phyloP scores from a whole-genome alignment of 2,888 invertebrate species.

The Xiphydria camelus region DNA sequence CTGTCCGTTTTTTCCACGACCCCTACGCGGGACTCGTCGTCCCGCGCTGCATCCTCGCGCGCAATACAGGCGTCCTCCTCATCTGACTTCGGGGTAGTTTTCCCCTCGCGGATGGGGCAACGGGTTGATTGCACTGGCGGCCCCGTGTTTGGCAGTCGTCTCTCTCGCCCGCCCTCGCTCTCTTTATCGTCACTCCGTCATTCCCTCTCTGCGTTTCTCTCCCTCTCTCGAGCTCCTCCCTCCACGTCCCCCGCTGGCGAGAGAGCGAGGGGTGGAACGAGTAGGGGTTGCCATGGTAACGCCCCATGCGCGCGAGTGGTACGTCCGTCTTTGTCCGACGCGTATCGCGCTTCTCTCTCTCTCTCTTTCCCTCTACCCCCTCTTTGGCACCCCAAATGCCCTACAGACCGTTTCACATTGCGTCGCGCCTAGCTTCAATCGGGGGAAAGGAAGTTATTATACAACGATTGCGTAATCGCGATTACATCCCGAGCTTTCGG shows the following conservation, averaged over 20 bases:
- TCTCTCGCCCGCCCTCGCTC: conserved; percentile 15
- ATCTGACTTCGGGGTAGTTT: conserved; percentile 51
- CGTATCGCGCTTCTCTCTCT: conserved; percentile 24
- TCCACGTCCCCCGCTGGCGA: conserved; percentile 25
- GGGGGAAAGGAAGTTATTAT: no score
- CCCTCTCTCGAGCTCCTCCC: conserved; percentile 15
- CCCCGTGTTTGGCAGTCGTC: conserved; percentile 38
- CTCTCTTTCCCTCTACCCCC: not conserved
- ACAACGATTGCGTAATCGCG: no score
- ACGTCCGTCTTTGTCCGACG: conserved; percentile 35
- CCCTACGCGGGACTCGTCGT: conserved; percentile 9
- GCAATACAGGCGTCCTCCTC: conserved; percentile 31
- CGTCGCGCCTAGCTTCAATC: no score
- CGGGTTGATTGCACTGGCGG: conserved; percentile 56
- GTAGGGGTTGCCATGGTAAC: conserved; percentile 55
- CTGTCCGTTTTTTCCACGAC: conserved; percentile 24
- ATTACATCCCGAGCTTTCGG: conserved; percentile 9
- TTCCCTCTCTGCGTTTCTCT: conserved; percentile 22
- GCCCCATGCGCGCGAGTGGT: conserved; percentile 49
- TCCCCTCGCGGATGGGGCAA: conserved; percentile 47
- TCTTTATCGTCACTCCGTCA: not conserved
- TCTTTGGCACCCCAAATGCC: conserved; percentile 5
- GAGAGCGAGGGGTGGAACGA: conserved; percentile 37
- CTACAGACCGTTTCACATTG: conserved; percentile 43
- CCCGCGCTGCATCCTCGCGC: conserved; percentile 18